phyloP scores from a whole-genome alignment of 2,113 vertebrate genomes.

The Pithys albifrons region DNA sequence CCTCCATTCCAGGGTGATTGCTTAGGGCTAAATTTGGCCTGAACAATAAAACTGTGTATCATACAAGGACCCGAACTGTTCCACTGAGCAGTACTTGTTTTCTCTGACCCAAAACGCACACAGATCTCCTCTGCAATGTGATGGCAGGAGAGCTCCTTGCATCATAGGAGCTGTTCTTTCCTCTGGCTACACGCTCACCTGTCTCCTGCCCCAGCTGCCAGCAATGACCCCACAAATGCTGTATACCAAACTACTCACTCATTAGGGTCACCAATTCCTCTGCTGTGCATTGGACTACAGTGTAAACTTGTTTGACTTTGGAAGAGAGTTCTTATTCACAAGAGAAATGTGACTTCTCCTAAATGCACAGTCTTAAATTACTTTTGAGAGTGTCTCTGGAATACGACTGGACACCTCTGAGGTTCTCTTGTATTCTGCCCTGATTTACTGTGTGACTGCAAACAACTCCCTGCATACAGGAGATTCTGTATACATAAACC shows the following conservation, averaged over 20 bases:
- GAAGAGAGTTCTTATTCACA: neutral
- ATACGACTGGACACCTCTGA: neutral
- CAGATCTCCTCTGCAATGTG: neutral
- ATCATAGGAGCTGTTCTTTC: neutral
- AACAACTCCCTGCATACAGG: neutral
- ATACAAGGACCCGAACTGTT: neutral
- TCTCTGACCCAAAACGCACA: neutral
- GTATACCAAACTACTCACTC: neutral
- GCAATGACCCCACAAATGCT: neutral
- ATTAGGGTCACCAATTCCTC: neutral
- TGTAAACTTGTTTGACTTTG: neutral
- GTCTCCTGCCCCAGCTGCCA: neutral
- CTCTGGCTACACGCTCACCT: neutral
- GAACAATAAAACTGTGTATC: neutral
- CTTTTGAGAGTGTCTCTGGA: neutral
- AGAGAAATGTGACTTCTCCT: neutral
- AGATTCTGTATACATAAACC: neutral
- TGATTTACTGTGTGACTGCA: conserved; percentile 10
- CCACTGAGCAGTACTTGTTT: neutral
- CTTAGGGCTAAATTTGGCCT: neutral
- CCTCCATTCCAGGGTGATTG: neutral
- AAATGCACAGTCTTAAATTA: neutral
- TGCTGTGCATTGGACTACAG: neutral
- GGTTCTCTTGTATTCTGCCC: neutral
- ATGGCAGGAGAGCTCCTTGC: neutral